These are phyloP conservation scores for Eustalomyia histrio DNA, from an alignment of 2,888 invertebrate species.

Conservation along the genomic window DNA sequence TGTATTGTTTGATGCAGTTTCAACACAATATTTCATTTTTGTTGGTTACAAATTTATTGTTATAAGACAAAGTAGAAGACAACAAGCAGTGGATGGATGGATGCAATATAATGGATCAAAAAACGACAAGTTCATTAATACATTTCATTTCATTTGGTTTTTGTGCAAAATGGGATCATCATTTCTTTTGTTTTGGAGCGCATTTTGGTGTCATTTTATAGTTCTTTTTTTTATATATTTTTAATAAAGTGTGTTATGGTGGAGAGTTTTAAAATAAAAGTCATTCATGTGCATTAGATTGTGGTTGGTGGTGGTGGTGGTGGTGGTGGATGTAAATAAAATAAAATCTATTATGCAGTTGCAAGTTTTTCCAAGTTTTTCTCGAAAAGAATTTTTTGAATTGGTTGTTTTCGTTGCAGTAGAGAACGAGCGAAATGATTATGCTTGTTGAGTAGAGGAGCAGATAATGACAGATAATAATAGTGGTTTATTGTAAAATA, in stretches of 20 bases:
- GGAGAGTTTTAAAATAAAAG: background rate
- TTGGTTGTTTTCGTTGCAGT: background rate
- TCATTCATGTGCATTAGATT: constrained; percentile 1
- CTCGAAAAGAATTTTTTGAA: background rate
- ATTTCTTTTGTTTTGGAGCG: background rate
- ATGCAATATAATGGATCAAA: background rate
- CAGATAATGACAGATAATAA: background rate
- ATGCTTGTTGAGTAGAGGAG: constrained; percentile 6
- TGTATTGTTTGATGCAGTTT: constrained; percentile 22
- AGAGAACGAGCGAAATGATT: constrained; percentile 3
- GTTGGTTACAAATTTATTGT: constrained; percentile 57
- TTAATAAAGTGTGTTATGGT: background rate
- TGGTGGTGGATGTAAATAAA: constrained; percentile 1
- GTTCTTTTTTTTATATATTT: background rate
- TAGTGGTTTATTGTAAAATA: background rate
- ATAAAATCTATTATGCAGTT: background rate
- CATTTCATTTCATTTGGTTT: background rate
- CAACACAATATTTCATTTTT: constrained; percentile 21
- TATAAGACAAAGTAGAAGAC: constrained; percentile 58
- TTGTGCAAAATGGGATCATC: background rate
- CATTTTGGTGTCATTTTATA: background rate
- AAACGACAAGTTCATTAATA: background rate
- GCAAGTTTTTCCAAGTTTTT: constrained; percentile 1
- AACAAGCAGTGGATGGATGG: background rate
- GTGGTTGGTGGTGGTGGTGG: background rate